Evolutionary conservation across 2,113 vertebrate species (phyloP).

Genomic region (Emydura subglobosa): DNA sequence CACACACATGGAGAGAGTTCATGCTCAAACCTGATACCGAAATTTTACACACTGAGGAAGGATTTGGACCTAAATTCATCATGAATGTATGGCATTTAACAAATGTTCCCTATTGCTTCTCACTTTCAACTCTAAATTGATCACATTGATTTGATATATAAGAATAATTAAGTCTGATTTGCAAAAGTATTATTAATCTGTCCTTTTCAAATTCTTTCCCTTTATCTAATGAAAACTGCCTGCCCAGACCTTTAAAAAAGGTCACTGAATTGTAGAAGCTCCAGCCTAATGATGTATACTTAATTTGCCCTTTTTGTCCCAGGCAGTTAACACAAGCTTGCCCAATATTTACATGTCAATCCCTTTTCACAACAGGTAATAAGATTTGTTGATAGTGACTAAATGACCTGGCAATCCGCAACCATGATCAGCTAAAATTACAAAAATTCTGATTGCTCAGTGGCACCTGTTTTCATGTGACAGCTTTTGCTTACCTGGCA

Average conservation of each 20-base stretch:
- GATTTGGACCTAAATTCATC: background rate
- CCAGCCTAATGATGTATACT: background rate
- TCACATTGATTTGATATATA: background rate
- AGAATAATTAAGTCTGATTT: background rate
- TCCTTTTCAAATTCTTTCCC: background rate
- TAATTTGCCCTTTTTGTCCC: fast-evolving
- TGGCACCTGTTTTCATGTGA: background rate
- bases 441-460: fast-evolving
- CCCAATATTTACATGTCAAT: background rate
- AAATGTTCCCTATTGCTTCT: background rate
- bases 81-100: background rate
- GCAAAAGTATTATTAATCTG: background rate
- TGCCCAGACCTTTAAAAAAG: background rate
- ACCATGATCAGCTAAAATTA: background rate
- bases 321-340: background rate
- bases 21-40: background rate
- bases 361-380: background rate
- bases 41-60: background rate
- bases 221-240: background rate
- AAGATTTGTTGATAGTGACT: background rate
- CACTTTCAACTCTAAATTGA: background rate
- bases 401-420: background rate
- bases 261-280: background rate
- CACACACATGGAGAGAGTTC: background rate
- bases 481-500: background rate